These are phyloP conservation scores for Platalea minor DNA, from an alignment of 2,797 vertebrate species.

Conservation along the genomic window DNA sequence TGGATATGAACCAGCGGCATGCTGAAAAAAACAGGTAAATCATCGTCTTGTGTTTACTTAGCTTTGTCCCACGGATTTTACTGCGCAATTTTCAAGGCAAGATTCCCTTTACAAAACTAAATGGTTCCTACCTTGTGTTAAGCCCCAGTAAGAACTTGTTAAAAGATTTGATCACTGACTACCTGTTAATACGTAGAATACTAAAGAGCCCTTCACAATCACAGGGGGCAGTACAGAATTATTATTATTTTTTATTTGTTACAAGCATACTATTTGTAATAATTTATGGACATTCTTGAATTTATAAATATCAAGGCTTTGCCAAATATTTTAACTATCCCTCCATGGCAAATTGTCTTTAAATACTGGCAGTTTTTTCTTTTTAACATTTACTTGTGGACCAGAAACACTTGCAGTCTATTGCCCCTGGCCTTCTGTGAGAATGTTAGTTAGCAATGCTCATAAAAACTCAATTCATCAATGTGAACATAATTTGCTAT, in stretches of 20 bases:
- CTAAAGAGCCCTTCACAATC: constrained; percentile 28
- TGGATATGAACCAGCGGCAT: background rate
- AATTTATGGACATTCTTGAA: constrained; percentile 77
- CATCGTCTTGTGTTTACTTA: background rate
- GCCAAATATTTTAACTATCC: constrained; percentile 80
- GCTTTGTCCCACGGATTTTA: background rate
- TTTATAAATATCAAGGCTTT: constrained; percentile 75
- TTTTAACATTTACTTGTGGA: constrained; percentile 91
- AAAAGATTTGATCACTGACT: constrained; percentile 28
- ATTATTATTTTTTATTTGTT: constrained; percentile 70
- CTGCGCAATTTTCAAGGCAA: background rate
- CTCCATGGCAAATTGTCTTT: constrained; percentile 78
- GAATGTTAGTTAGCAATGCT: constrained; percentile 95
- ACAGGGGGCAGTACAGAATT: constrained; percentile 35
- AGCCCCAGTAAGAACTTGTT: background rate
- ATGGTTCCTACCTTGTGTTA: background rate
- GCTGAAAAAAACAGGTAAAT: background rate
- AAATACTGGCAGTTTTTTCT: constrained; percentile 75
- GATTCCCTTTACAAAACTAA: background rate
- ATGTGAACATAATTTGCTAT: constrained; percentile 98
- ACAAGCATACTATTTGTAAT: constrained; percentile 72
- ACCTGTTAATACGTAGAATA: constrained; percentile 64
- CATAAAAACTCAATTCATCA: constrained; percentile 99
- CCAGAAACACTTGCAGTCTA: constrained; percentile 86
- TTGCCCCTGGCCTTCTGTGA: constrained; percentile 90